Evolutionary conservation across 2,888 invertebrate genomes (phyloP).

Genomic region (Lasioglossum morio): DNA sequence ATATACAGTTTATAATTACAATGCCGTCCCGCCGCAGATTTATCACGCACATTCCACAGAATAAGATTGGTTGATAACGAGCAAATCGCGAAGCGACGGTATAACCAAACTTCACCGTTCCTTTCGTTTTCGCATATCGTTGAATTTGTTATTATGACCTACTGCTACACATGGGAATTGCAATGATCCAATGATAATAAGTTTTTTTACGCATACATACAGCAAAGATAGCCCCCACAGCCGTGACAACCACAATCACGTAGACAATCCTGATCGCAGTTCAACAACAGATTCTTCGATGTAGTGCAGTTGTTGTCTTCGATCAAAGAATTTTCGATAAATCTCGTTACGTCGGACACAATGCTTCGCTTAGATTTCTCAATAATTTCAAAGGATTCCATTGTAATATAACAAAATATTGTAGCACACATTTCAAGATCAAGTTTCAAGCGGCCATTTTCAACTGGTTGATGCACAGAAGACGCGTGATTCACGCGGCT

Average conservation of each 20-base stretch:
- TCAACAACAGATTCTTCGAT: constrained; percentile 55
- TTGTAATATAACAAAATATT: constrained; percentile 76
- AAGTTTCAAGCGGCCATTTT: constrained; percentile 81
- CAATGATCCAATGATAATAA: constrained; percentile 3
- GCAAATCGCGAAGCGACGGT: background rate
- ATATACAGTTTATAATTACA: constrained; percentile 24
- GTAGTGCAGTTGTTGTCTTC: constrained; percentile 47
- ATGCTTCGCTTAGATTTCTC: constrained; percentile 66
- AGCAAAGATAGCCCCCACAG: constrained; percentile 72
- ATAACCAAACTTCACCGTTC: background rate
- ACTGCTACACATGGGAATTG: background rate
- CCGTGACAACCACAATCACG: constrained; percentile 73
- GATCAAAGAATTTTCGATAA: constrained; percentile 48
- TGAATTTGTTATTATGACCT: background rate
- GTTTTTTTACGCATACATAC: constrained; percentile 66
- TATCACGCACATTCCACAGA: constrained; percentile 28
- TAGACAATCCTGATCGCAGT: constrained; percentile 54
- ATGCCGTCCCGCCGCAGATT: background rate
- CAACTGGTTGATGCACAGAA: constrained; percentile 53
- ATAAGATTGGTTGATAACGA: constrained; percentile 22
- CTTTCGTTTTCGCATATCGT: background rate
- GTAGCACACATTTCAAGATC: constrained; percentile 61
- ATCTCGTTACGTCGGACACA: constrained; percentile 48
- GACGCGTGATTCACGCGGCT: constrained; percentile 17
- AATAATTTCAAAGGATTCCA: constrained; percentile 75